Conservation (phyloP, 1,140 invertebrate genomes). For the Drosophila sechellia region DNA sequence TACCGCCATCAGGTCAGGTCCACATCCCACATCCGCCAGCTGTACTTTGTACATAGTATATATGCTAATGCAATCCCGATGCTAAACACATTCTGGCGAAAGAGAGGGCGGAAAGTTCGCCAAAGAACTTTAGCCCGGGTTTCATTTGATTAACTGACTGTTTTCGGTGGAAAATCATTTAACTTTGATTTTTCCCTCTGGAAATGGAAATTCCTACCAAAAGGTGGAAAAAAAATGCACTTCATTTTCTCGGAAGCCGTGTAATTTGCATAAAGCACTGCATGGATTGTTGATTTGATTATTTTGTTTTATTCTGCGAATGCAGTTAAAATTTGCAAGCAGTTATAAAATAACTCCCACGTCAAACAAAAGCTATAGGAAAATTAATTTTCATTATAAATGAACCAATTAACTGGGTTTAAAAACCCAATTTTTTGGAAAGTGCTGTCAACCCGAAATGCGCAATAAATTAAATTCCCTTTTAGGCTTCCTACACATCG, state of each 20-base stretch:
- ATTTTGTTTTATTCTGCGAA: too few species aligned
- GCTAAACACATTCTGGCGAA: conserved; percentile 24
- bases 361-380: too few species aligned
- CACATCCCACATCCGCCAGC: too few species aligned
- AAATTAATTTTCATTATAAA: too few species aligned
- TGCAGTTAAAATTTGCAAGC: too few species aligned
- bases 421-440: background rate
- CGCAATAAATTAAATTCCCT: background rate
- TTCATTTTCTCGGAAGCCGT: background rate
- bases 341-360: too few species aligned
- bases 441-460: background rate
- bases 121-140: conserved; percentile 24
- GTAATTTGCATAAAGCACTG: background rate
- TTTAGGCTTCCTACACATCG: background rate
- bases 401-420: too few species aligned
- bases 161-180: background rate
- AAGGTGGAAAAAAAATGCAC: background rate
- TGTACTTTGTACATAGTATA: background rate
- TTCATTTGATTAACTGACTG: conserved; percentile 40
- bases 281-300: too few species aligned
- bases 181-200: background rate
- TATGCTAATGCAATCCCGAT: conserved; percentile 35
- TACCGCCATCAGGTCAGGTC: background rate
- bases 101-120: conserved; percentile 15
- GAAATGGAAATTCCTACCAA: background rate